A percentile compares a stretch with the other conserved stretches of the same genome.
Conservation (phyloP, 2,113 vertebrate genomes). For the Corythornis cristatus region DNA sequence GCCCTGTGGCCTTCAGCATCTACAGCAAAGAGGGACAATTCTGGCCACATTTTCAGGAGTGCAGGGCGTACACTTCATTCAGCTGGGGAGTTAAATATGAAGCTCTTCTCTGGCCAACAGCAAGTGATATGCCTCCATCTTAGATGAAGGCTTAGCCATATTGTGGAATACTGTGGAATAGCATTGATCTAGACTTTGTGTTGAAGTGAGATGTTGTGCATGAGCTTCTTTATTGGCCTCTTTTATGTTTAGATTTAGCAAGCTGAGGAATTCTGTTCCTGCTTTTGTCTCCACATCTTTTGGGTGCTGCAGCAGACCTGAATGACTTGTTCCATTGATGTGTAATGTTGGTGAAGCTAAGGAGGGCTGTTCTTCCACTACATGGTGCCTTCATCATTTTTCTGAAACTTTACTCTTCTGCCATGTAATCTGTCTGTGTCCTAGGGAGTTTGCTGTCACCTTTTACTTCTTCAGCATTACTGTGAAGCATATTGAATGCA, state of each 20-base stretch:
- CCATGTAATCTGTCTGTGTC: background rate
- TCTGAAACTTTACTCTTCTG: background rate
- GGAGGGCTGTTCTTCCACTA: background rate
- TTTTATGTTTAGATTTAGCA: background rate
- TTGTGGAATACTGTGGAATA: background rate
- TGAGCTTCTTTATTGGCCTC: background rate
- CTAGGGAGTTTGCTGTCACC: background rate
- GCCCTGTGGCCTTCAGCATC: background rate
- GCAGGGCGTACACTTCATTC: background rate
- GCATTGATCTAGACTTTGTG: background rate
- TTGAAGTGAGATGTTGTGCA: background rate
- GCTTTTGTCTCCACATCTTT: background rate
- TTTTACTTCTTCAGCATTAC: background rate
- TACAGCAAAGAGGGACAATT: background rate
- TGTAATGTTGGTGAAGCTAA: rapidly evolving
- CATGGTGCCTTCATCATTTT: background rate
- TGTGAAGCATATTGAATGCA: background rate
- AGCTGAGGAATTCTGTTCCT: background rate
- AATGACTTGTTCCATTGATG: background rate
- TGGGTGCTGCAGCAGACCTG: background rate
- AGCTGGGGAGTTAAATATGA: background rate
- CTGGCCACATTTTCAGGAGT: background rate
- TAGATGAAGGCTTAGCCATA: background rate
- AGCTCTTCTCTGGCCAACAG: background rate
- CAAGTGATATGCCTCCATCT: background rate